Percentiles rank a stretch among this genome's conserved stretches.
Evolutionary conservation across 2,888 invertebrate genomes (phyloP).

Genomic region (Mycalesis mineus): DNA sequence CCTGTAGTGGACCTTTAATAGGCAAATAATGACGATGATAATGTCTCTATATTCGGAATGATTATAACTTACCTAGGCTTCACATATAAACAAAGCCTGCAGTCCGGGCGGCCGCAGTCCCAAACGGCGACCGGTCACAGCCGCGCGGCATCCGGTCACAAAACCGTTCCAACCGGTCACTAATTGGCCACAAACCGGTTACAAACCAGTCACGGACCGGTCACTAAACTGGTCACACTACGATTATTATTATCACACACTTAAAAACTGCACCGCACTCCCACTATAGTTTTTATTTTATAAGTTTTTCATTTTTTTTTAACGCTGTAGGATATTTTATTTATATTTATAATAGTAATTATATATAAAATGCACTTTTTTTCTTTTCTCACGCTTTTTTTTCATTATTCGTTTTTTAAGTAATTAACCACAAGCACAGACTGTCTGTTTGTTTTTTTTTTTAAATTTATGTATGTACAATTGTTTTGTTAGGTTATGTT

Average conservation of each 20-base stretch:
- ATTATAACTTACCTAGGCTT: slow-evolving; percentile 53
- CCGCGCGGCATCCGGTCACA: slow-evolving; percentile 4
- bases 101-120: slow-evolving; percentile 39
- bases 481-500: slow-evolving; percentile 10
- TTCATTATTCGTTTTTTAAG: slow-evolving; percentile 30
- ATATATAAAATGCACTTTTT: slow-evolving; percentile 12
- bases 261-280: slow-evolving; percentile 20
- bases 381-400: slow-evolving; percentile 29
- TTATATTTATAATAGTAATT: slow-evolving; percentile 14
- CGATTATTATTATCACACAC: slow-evolving; percentile 16
- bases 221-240: not conserved
- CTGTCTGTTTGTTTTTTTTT: slow-evolving; percentile 1
- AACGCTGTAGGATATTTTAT: slow-evolving; percentile 4
- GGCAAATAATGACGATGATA: too few species aligned
- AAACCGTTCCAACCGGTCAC: slow-evolving; percentile 4
- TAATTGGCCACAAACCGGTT: slow-evolving; percentile 19
- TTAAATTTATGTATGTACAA: slow-evolving; percentile 24
- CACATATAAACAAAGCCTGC: slow-evolving; percentile 41
- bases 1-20: too few species aligned
- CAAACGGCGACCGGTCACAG: slow-evolving; percentile 14
- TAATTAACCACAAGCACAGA: slow-evolving; percentile 36
- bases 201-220: slow-evolving; percentile 11
- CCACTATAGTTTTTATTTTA: not conserved
- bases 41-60: too few species aligned
- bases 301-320: not conserved